Percentiles rank a stretch among this genome's conserved stretches.
phyloP scores from a whole-genome alignment of 2,888 invertebrate species.

The Ennomos fuscantarius region DNA sequence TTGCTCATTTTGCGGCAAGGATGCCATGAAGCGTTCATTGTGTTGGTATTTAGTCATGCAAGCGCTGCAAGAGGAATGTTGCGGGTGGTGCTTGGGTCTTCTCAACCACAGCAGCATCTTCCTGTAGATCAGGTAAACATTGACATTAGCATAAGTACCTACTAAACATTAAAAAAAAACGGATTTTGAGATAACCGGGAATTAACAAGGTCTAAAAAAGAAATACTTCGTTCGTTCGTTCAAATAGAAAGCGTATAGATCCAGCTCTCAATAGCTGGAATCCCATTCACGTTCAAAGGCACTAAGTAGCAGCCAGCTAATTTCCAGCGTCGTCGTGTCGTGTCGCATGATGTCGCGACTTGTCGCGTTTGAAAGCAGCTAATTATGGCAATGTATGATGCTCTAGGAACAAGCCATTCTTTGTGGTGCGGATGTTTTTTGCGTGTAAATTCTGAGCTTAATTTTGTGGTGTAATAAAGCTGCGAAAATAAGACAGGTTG shows the following conservation, averaged over 20 bases:
- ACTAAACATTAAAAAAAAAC: no score
- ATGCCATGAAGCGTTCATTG: constrained; percentile 99
- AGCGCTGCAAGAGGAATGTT: constrained; percentile 98
- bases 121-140: constrained; percentile 93
- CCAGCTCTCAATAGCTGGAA: constrained; percentile 22
- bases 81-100: constrained; percentile 99
- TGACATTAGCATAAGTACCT: constrained; percentile 69
- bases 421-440: constrained; percentile 17
- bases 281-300: constrained; percentile 24
- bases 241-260: constrained; percentile 5
- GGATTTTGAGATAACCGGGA: no score
- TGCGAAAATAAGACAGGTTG: not conserved
- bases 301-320: constrained; percentile 24
- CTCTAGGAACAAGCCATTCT: constrained; percentile 8
- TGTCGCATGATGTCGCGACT: constrained; percentile 12
- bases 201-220: not conserved
- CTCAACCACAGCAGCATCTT: constrained; percentile 98
- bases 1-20: constrained; percentile 99
- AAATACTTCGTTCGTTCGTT: not conserved
- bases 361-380: constrained; percentile 18
- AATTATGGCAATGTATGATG: constrained; percentile 20
- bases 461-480: not conserved
- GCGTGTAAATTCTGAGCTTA: not conserved
- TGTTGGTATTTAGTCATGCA: constrained; percentile 99
- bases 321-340: constrained; percentile 14